These are phyloP conservation scores for Steinernema feltiae DNA, from an alignment of 1,140 invertebrate genomes.

Conservation along the genomic window DNA sequence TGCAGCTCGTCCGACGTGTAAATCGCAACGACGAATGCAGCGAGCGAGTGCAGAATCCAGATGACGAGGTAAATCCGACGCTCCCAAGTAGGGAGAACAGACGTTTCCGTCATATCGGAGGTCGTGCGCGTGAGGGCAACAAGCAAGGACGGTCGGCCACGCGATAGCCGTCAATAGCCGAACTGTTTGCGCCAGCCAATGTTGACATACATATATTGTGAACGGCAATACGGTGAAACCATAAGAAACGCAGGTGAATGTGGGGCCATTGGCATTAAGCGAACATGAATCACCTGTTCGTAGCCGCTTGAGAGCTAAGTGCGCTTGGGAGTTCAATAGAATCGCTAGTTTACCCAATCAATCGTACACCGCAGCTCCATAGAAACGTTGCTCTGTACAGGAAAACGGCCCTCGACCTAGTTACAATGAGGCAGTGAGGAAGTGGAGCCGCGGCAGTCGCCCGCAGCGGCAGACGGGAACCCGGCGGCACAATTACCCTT, in stretches of 20 bases:
- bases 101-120: background rate
- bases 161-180: background rate
- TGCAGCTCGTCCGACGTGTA: conserved; percentile 17
- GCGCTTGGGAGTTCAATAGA: background rate
- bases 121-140: background rate
- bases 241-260: background rate
- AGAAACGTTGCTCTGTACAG: too few relatives aligned
- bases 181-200: conserved; percentile 6
- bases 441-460: too few relatives aligned
- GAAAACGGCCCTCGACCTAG: background rate
- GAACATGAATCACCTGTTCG: background rate
- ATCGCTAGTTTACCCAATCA: too few relatives aligned
- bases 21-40: conserved; percentile 31
- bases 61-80: conserved; percentile 21
- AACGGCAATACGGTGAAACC: background rate
- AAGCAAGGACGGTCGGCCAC: background rate
- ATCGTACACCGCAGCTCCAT: background rate
- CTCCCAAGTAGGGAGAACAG: conserved; percentile 26
- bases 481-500: too few relatives aligned
- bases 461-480: too few relatives aligned
- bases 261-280: background rate
- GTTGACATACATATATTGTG: conserved; percentile 6
- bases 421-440: background rate
- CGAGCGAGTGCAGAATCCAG: conserved; percentile 30
- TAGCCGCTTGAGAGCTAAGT: background rate